A percentile compares a stretch with the other conserved stretches of the same genome.
phyloP scores from a whole-genome alignment of 2,113 vertebrate genomes.

The Cnemophilus loriae region DNA sequence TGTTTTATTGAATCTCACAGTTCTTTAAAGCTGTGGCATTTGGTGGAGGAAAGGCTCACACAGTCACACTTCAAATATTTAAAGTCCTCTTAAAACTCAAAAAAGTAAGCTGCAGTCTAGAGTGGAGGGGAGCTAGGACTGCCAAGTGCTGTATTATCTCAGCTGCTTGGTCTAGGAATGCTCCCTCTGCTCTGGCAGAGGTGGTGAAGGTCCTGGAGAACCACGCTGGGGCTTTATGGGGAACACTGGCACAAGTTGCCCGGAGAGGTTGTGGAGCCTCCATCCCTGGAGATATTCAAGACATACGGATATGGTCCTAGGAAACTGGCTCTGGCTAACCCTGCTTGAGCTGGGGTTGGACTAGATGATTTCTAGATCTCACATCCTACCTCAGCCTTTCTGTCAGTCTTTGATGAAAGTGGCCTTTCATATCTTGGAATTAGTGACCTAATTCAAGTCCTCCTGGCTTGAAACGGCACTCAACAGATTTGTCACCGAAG shows the following conservation, averaged over 20 bases:
- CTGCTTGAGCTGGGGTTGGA: not conserved
- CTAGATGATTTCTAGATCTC: not conserved
- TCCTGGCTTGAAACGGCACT: not conserved
- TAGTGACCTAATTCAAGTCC: not conserved
- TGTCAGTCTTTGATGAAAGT: not conserved
- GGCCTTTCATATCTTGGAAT: not conserved
- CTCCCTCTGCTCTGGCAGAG: not conserved
- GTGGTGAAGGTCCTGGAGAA: not conserved
- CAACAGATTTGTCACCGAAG: not conserved
- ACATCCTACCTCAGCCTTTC: not conserved
- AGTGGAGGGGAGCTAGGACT: not conserved
- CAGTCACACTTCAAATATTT: not conserved
- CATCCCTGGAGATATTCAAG: not conserved
- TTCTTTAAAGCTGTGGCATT: not conserved
- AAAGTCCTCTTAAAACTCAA: not conserved
- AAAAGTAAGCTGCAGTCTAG: not conserved
- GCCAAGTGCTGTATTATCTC: not conserved
- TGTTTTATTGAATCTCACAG: not conserved
- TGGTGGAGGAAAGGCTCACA: not conserved
- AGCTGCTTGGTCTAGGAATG: not conserved
- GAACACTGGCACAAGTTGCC: not conserved
- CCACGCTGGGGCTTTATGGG: not conserved
- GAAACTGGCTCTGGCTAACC: not conserved
- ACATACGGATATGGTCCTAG: not conserved
- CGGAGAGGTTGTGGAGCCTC: not conserved